Percentiles rank a stretch among this genome's conserved stretches.
These are phyloP conservation scores for Leptarthrus brevirostris DNA, from an alignment of 2,888 invertebrate species.

Conservation along the genomic window DNA sequence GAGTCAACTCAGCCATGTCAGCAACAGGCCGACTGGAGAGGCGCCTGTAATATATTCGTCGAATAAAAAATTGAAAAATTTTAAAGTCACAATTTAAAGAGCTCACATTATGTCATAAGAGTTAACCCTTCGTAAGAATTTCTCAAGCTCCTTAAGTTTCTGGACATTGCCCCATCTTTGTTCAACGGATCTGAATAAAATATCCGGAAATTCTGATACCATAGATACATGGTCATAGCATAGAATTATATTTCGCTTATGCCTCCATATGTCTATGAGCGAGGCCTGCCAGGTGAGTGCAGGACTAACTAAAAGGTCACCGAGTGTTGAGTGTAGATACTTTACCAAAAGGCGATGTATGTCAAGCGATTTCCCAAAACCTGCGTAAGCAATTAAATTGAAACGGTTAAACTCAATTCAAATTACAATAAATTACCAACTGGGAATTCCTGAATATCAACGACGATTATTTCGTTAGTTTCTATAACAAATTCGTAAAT, in stretches of 20 bases:
- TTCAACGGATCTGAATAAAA: slow-evolving; percentile 71
- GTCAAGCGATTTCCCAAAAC: slow-evolving; percentile 66
- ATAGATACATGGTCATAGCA: slow-evolving; percentile 68
- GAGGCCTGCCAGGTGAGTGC: slow-evolving; percentile 68
- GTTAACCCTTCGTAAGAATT: slow-evolving; percentile 67
- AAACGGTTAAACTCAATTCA: slow-evolving; percentile 10
- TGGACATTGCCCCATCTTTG: slow-evolving; percentile 78
- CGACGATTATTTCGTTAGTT: slow-evolving; percentile 72
- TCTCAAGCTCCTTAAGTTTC: slow-evolving; percentile 68
- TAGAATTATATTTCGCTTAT: slow-evolving; percentile 69
- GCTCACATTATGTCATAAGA: slow-evolving; percentile 63
- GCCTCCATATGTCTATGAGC: slow-evolving; percentile 68
- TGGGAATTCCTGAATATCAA: slow-evolving; percentile 73
- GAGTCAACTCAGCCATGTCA: slow-evolving; percentile 78
- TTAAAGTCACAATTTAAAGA: not conserved
- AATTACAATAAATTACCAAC: slow-evolving; percentile 68
- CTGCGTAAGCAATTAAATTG: slow-evolving; percentile 57
- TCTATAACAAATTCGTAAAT: slow-evolving; percentile 70
- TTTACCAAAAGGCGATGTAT: slow-evolving; percentile 70
- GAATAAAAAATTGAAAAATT: not conserved
- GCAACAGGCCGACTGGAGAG: slow-evolving; percentile 68
- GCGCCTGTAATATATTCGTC: slow-evolving; percentile 58
- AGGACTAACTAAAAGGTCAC: slow-evolving; percentile 69
- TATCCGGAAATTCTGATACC: slow-evolving; percentile 62
- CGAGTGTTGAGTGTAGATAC: slow-evolving; percentile 70